These are phyloP conservation scores for Micromesistius poutassou DNA, from an alignment of 2,797 vertebrate genomes.

Conservation along the genomic window DNA sequence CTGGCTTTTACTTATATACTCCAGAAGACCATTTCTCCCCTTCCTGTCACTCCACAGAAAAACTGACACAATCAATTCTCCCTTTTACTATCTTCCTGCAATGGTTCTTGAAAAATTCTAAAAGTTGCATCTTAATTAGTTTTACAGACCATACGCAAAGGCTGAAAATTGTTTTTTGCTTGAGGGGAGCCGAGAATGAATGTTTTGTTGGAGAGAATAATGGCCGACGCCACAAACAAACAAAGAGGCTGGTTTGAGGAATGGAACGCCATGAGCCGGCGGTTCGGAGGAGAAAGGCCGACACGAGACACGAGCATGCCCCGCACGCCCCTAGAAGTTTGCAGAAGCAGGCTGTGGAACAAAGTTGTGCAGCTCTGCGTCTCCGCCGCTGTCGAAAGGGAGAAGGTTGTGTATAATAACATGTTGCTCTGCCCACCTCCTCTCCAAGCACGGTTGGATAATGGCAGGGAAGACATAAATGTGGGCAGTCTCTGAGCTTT, in stretches of 20 bases:
- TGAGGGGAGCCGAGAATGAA: conserved; percentile 29
- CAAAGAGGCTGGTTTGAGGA: not conserved
- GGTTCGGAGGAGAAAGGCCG: not conserved
- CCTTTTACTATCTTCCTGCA: conserved; percentile 54
- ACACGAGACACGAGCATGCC: not conserved
- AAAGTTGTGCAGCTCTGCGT: not conserved
- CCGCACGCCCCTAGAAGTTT: not conserved
- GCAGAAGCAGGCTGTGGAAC: not conserved
- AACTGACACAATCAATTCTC: conserved; percentile 53
- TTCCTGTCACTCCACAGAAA: conserved; percentile 37
- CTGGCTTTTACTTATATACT: conserved; percentile 40
- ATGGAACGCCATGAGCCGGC: not conserved
- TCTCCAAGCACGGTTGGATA: conserved; percentile 40
- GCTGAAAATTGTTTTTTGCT: conserved; percentile 39
- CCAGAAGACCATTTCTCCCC: conserved; percentile 45
- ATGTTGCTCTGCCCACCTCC: conserved; percentile 40
- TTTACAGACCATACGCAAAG: not conserved
- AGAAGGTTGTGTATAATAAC: conserved; percentile 36
- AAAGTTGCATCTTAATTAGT: conserved; percentile 53
- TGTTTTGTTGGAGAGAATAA: not conserved
- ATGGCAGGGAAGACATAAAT: conserved; percentile 56
- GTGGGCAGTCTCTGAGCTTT: conserved; percentile 67
- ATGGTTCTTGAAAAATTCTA: conserved; percentile 55
- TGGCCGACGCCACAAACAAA: not conserved
- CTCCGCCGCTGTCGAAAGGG: conserved; percentile 35